phyloP scores from a whole-genome alignment of 2,797 vertebrate genomes.

The Micromesistius poutassou region DNA sequence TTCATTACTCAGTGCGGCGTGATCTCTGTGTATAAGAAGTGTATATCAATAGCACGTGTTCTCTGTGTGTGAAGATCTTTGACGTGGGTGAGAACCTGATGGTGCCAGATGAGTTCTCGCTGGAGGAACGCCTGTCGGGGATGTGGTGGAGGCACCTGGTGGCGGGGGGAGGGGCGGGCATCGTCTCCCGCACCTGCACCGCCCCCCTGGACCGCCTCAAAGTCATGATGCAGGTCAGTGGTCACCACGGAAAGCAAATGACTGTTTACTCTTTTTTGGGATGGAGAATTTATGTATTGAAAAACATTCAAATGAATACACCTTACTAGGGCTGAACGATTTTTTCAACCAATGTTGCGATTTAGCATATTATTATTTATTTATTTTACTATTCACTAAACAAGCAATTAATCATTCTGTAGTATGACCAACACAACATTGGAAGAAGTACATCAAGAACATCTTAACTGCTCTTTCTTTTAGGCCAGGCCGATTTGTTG shows the following conservation, averaged over 20 bases:
- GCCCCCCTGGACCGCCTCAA: constrained; percentile 93
- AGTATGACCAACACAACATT: too few species aligned
- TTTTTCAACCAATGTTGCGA: too few species aligned
- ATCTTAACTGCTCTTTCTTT: too few species aligned
- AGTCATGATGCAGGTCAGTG: constrained; percentile 92
- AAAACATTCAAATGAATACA: too few species aligned
- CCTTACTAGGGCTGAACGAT: too few species aligned
- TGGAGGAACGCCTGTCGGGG: constrained; percentile 88
- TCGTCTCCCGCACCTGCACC: constrained; percentile 88
- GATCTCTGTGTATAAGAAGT: neutral
- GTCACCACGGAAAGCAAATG: neutral
- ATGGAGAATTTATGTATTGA: too few species aligned
- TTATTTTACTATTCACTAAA: too few species aligned
- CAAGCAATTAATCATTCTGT: too few species aligned
- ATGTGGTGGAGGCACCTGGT: constrained; percentile 98
- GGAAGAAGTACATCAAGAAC: too few species aligned
- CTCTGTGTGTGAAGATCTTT: constrained; percentile 79
- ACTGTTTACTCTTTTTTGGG: too few species aligned
- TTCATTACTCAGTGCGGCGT: neutral
- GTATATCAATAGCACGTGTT: neutral
- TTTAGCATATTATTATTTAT: too few species aligned
- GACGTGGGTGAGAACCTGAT: constrained; percentile 94
- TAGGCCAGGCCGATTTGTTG: too few species aligned
- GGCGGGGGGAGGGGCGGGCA: constrained; percentile 90
- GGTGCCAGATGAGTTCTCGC: constrained; percentile 92